Evolutionary conservation across 2,113 vertebrate species (phyloP), one percentile per base, ranked within the genome.

Genomic region (Trachemys scripta): DNA sequence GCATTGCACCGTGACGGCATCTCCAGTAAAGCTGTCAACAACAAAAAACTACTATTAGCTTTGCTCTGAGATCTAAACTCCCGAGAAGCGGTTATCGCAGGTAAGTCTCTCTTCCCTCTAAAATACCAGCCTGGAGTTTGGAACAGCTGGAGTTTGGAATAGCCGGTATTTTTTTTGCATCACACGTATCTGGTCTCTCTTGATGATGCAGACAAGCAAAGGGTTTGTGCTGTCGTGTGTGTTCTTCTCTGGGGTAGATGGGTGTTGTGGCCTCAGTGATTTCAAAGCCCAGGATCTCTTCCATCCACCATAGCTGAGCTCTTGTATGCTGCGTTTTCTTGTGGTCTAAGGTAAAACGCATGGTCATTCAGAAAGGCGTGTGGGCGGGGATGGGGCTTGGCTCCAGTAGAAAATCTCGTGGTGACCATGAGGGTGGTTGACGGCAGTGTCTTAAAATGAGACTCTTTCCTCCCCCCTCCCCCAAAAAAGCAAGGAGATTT

Each of bases 391-490:
- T 11, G 10, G 57, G 5, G 27, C 29, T 59, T 62, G 57, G 57
- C 57, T 14, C 29, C 57, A 62, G 57, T 31, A 31, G 57, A 62
- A 31, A 62, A 29, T 62, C 27, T 38, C 17, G 19, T 72, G 65
- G 65, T 20, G 65, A 72, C 38, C 9, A 20, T 35, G 19, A 20
- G 38, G n/a, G 9, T n/a, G 47, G 11, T 3, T 0, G 1, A 14
- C 11, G 51, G 75, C 17, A 24, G 11, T 2, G 6, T 75, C 0
- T 3, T 3, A 3, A 50, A 47, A 84, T 31, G 42, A 38, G 27
- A 1, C 45, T 45, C 42, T 45, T 45, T 45, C 0, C 31, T 14
- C 65, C 47, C 38, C 1, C 2, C 0, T 24, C 1, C 25, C 0
- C 35, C 4, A 45, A 54, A n/a, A 42, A 80, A 25, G 17, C n/a